Conservation (phyloP, 2,888 invertebrate genomes). For the Stenolophus ochropezus region DNA sequence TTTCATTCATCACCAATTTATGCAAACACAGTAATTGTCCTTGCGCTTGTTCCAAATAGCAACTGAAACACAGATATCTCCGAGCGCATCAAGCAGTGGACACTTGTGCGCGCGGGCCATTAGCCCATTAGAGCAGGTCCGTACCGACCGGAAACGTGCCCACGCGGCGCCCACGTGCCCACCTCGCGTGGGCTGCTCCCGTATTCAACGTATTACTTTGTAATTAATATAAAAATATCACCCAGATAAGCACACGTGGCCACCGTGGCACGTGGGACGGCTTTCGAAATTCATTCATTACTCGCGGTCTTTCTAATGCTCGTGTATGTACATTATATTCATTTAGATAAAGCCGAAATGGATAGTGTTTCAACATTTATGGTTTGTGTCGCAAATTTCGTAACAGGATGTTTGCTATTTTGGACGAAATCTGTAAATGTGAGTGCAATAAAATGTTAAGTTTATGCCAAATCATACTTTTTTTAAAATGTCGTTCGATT, state of each 20-base stretch:
- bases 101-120: not conserved
- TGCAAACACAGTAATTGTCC: no score
- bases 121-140: constrained; percentile 2
- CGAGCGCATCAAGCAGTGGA: no score
- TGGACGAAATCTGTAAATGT: no score
- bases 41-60: not conserved
- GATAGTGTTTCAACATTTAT: not conserved
- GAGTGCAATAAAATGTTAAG: no score
- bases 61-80: not conserved
- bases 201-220: constrained; percentile 55
- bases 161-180: constrained; percentile 33
- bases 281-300: constrained; percentile 57
- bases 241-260: constrained; percentile 50
- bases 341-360: not conserved
- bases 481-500: no score
- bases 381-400: not conserved
- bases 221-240: constrained; percentile 59
- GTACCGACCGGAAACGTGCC: constrained; percentile 34
- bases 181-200: constrained; percentile 18
- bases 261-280: constrained; percentile 38
- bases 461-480: no score
- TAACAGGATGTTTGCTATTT: constrained; percentile 6
- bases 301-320: constrained; percentile 22
- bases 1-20: no score
- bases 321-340: not conserved